Base-by-base conservation (phyloP, 2,113 vertebrate species). In the Python bivittatus region DNA sequence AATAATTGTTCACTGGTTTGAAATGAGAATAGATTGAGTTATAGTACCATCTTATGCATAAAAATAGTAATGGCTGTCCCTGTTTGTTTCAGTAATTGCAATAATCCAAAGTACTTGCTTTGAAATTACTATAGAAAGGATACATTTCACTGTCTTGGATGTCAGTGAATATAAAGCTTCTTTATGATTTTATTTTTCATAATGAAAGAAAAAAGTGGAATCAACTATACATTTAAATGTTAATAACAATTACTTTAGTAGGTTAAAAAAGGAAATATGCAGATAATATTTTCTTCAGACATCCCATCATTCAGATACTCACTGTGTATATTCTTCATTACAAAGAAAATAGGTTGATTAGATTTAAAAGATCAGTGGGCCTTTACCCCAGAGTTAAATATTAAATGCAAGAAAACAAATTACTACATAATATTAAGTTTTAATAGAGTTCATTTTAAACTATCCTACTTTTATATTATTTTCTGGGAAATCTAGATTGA, bases 401-500 rank as follows among this genome's bases (percentile, higher is more conserved):
- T 92, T 95, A 95, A 96, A 95, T 93, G 91, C 93, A 93, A 90
- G 92, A 95, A 97, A 96, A 64, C 95, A 96, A 95, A 90, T 90
- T 94, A 88, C 94, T 95, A 94, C 95, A 94, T 86, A 6, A 48
- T 6, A 64, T 91, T 93, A 93, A 44, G 94, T 96, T 97, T 97
- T 91, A 96, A 96, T 94, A 89, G 90, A 94, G 25, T 94, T 92
- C 96, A 94, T 97, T 96, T 94, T 97, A 95, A 97, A 97, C 95
- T 96, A 91, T 94, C 96, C 93, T 92, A 97, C 94, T 90, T 95
- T 96, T 97, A 94, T 95, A 93, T 97, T 97, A 91, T 93, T 86
- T 97, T 98, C 95, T 97, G 97, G 97, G 97, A 97, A 97, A 96
- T 96, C 96, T 98, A 97, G 97, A 95, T 95, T 98, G 97, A 97